Base-by-base conservation (phyloP, 1,140 invertebrate genomes). In the Ctenoplectra terminalis region DNA sequence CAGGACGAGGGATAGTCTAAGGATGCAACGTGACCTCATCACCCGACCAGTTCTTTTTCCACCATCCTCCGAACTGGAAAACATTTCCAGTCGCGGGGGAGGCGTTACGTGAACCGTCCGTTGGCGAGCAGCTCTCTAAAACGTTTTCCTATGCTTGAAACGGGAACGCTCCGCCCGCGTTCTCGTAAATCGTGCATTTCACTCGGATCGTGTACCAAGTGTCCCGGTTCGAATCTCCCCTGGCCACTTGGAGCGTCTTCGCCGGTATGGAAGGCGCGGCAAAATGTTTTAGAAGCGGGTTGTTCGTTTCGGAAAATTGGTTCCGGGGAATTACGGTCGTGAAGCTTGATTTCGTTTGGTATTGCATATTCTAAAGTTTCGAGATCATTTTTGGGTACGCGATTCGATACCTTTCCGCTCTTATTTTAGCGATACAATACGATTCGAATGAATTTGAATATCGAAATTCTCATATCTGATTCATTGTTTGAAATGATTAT, bases 1-100 rank as follows among this genome's bases (percentile, higher is more conserved):
- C 86, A 87, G 76, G 70, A 69, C 75, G 81, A 63, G 58, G 80
- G 63, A 43, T 37, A 52, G 60, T 83, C 81, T 80, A 72, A 63
- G 72, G 81, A 61, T 84, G 83, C 86, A 84, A 87, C 86, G 86
- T 87, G 86, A 87, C 85, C 77, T 87, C 86, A 87, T 87, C 86
- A 82, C 52, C 43, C 52, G 48, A 63, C 29, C 63, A 29, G 40
- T 81, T 72, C 58, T 80, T 70, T 71, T 48, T 40, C 58, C 26
- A 17, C 61, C 13, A 23, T 17, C 15, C 15, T 31, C 40, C 69
- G 43, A 11, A 54, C 26, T 31, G 54, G 56, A 43, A 67, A 83
- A 78, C 54, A 78, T 78, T 73, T 75, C 56, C 48, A 52, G 76
- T 87, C 76, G 61, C 61, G 58, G 29, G 31, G 60, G 56, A 69